A percentile compares a stretch with the other conserved stretches of the same genome.
These are phyloP conservation scores for Nothobranchius kuhntae DNA, from an alignment of 2,113 vertebrate genomes.

Conservation along the genomic window DNA sequence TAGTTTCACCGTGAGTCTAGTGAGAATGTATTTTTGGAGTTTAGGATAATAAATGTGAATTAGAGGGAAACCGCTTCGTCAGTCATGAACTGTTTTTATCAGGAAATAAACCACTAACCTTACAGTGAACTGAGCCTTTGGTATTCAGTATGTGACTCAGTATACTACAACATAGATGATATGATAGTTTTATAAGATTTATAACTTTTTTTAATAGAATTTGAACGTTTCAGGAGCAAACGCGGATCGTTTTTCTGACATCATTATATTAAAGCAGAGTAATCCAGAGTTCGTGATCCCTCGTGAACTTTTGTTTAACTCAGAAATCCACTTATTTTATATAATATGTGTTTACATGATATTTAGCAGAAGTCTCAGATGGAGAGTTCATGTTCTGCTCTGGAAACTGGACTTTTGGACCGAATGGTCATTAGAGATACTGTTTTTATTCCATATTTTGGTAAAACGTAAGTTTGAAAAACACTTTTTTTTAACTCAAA, in stretches of 20 bases:
- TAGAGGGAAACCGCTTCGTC: not conserved
- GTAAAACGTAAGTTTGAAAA: conserved; percentile 3
- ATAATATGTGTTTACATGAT: too few species aligned
- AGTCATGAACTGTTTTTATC: conserved; percentile 19
- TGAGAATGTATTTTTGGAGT: conserved; percentile 10
- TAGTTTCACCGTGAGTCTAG: conserved; percentile 1
- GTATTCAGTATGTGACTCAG: not conserved
- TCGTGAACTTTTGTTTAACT: conserved; percentile 1
- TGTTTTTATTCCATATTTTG: not conserved
- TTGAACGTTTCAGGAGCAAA: conserved; percentile 1
- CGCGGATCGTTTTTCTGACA: conserved; percentile 2
- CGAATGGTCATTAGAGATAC: conserved; percentile 9
- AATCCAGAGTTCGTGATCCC: conserved; percentile 11
- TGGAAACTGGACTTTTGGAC: not conserved
- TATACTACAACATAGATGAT: not conserved
- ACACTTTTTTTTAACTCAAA: too few species aligned
- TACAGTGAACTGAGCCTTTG: conserved; percentile 6
- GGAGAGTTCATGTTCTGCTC: conserved; percentile 1
- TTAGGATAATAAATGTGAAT: conserved; percentile 16
- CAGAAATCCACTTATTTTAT: not conserved
- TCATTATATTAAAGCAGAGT: too few species aligned
- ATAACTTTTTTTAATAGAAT: not conserved
- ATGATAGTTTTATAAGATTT: too few species aligned
- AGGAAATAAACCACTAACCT: conserved; percentile 26
- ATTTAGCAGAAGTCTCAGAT: conserved; percentile 1